Base-by-base conservation (phyloP, 2,113 vertebrate species). In the Gnathochromis pfefferi region DNA sequence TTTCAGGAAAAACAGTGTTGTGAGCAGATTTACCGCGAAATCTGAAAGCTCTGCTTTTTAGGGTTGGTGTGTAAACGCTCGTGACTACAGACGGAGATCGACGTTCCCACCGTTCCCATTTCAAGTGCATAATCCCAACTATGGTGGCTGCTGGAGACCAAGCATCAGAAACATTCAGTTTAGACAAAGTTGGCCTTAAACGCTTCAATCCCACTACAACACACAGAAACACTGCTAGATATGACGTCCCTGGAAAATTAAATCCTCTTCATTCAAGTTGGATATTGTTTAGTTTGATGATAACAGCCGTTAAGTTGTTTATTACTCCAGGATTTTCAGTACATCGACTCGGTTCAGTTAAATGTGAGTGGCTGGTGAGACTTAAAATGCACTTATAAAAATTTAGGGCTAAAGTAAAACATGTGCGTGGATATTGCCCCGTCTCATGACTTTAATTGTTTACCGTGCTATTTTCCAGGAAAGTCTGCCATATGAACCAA, bases 381-480 rank as follows among this genome's bases (percentile, higher is more conserved):
- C 58, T 19, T 33, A 9, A 16, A 70, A 45, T 70, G 5, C 38
- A 26, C 3, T 5, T 23, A 6, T 6, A 42, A 70, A 42, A 42
- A 16, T 45, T 0, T 26, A 45, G 40, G 40, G 21, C 40, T 14
- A 11, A 28, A 40, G 33, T 68, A 5, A 68, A 40, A 68, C 4
- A n/a, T n/a, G 7, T 65, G 60, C 1, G 11, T 40, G 19, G 35
- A 70, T 70, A 23, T 70, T 23, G n/a, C 11, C n/a, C 63, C 0
- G 38, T 42, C 38, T 16, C 38, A 9, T 70, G 38, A 70, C 38
- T 70, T 70, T 38, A 38, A 13, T 13, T 0, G 63, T 9, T 23
- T 0, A 23, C 35, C 2, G 31, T n/a, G 28, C 58, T 63, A 7
- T 17, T 7, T 60, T 60, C 57, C 57, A 33, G 57, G 28, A 60